Conservation (phyloP, 2,888 invertebrate genomes). For the Apocheima hispidaria region DNA sequence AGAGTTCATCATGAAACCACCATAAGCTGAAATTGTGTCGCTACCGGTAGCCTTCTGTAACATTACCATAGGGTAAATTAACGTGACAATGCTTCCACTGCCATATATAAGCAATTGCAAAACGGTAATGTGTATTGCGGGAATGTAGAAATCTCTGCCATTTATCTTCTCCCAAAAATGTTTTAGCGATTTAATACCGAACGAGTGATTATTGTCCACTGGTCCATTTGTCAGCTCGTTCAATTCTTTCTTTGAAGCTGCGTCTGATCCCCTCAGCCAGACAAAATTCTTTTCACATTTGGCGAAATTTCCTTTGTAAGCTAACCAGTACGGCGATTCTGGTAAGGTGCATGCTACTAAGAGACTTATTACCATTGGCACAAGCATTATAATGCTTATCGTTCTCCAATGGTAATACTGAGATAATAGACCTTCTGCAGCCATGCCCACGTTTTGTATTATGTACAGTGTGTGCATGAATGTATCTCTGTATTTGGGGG, state of each 20-base stretch:
- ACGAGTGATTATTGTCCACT: slow-evolving; percentile 5
- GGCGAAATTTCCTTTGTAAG: slow-evolving; percentile 38
- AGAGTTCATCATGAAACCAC: slow-evolving; percentile 14
- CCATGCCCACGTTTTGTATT: slow-evolving; percentile 29
- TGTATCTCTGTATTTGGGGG: slow-evolving; percentile 39
- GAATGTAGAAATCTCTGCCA: slow-evolving; percentile 15
- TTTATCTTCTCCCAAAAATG: neutral
- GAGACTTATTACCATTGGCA: slow-evolving; percentile 33
- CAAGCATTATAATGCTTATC: slow-evolving; percentile 38
- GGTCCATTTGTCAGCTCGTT: slow-evolving; percentile 19
- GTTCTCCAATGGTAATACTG: slow-evolving; percentile 44
- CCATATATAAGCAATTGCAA: slow-evolving; percentile 3
- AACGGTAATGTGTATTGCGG: slow-evolving; percentile 4
- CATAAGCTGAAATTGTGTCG: neutral
- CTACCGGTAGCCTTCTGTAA: slow-evolving; percentile 3
- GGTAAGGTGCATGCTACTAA: slow-evolving; percentile 39
- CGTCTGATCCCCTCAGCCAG: slow-evolving; percentile 40
- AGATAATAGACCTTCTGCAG: slow-evolving; percentile 31
- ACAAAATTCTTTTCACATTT: slow-evolving; percentile 40
- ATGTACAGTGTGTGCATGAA: slow-evolving; percentile 32
- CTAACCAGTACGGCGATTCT: slow-evolving; percentile 49
- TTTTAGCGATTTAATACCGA: neutral
- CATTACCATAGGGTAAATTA: slow-evolving; percentile 16
- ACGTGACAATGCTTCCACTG: slow-evolving; percentile 14
- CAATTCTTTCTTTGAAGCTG: slow-evolving; percentile 36